Base-by-base conservation (phyloP, 2,888 invertebrate species). In the Neria commutata region DNA sequence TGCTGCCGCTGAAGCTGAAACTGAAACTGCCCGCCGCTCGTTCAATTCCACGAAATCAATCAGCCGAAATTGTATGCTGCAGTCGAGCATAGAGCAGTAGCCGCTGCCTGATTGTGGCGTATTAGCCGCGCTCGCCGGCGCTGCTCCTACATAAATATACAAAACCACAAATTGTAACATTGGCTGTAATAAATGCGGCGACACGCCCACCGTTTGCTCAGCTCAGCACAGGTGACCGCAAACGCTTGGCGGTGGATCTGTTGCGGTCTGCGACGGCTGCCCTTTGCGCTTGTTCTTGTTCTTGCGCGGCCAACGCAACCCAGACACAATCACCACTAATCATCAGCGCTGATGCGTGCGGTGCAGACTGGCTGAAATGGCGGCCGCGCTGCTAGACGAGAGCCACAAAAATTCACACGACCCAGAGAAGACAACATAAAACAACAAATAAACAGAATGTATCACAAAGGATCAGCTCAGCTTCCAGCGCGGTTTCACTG, bases 151-250 rank as follows among this genome's bases (percentile, higher is more conserved):
- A n/a, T n/a, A n/a, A n/a, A n/a, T n/a, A n/a, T n/a, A n/a, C n/a
- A 65, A 70, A 69, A 66, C 76, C 71, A 77, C 77, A 77, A 78
- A 76, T 77, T 77, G 76, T 77, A 76, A 77, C 76, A 78, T 74
- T 75, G 73, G 74, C 76, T 75, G 76, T 74, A 74, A 74, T 74
- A 74, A 74, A 74, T 74, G 73, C 73, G 74, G 72, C 68, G 76
- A 65, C 68, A 66, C 73, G 73, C 73, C 73, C 73, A 74, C 76
- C 69, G 74, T 74, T 75, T 75, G 73, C 66, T 67, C 68, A 65
- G 61, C 58, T n/a, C 19, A 24, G 16, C 16, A 14, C 51, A 21
- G 37, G 19, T 33, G 57, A 46, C 52, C 63, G 57, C 48, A 54
- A 52, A 51, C 55, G 63, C 11, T 47, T 60, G n/a, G 59, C 58